A percentile compares a stretch with the other conserved stretches of the same genome.
These are phyloP conservation scores for Autographa gamma DNA, from an alignment of 2,888 invertebrate species.

Conservation along the genomic window DNA sequence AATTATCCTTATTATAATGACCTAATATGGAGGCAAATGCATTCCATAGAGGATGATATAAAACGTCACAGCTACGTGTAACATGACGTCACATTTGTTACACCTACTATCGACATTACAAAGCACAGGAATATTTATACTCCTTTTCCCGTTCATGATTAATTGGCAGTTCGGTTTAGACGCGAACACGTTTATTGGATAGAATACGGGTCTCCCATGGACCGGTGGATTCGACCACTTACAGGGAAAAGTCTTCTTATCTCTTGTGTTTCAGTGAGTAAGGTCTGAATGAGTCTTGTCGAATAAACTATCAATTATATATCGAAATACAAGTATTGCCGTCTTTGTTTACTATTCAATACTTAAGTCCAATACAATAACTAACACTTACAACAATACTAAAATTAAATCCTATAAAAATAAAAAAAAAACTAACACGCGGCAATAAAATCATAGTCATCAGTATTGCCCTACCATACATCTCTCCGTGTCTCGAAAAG, in stretches of 20 bases:
- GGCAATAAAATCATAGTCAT: too few relatives aligned
- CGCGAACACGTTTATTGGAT: neutral
- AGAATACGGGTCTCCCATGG: neutral
- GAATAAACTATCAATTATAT: too few relatives aligned
- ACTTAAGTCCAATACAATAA: too few relatives aligned
- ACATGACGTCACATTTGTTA: neutral
- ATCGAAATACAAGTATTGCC: too few relatives aligned
- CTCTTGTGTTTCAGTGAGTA: neutral
- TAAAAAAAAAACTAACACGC: too few relatives aligned
- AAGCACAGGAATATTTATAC: neutral
- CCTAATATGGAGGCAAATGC: neutral
- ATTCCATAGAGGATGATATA: neutral
- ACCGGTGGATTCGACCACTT: neutral
- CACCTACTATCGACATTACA: neutral
- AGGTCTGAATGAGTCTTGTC: neutral
- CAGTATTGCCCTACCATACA: too few relatives aligned
- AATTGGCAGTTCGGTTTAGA: neutral
- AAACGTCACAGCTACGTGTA: neutral
- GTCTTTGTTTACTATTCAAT: too few relatives aligned
- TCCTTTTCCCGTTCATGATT: slow-evolving; percentile 1
- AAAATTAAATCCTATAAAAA: too few relatives aligned
- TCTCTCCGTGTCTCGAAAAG: too few relatives aligned
- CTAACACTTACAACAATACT: too few relatives aligned
- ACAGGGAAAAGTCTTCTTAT: neutral
- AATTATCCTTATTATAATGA: neutral